Evolutionary conservation across 2,888 invertebrate species (phyloP), one percentile per base, ranked within the genome.

Genomic region (Archips crataeganus): DNA sequence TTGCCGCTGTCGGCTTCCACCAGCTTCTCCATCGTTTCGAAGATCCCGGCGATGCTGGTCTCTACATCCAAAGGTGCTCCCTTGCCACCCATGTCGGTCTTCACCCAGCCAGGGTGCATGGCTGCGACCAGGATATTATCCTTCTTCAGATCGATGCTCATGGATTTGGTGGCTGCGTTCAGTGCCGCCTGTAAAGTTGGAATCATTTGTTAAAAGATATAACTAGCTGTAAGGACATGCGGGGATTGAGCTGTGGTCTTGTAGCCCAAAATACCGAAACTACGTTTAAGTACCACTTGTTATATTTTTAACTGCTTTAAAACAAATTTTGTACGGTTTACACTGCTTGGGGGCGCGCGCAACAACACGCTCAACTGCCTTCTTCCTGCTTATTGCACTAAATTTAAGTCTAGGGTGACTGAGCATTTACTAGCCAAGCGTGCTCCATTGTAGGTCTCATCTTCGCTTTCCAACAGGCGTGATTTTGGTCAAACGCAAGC

Each of bases 31-130:
- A 98, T 88, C 3, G 97, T 96, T 6, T 95, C 87, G 23, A 98
- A 88, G 74, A 98, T 96, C 23, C 95, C 94, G 0, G 84, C 84
- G 5, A 96, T 95, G 84, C 97, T 97, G 1, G 95, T 95, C 36
- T 96, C 95, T 1, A 97, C 92, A 68, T 96, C 96, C 47, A 98
- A 90, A 0, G 97, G 96, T 0, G 98, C 98, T 78, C 96, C 96
- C 54, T 95, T 89, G 4, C 98, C 98, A 4, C 98, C 98, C 97
- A 98, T 97, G 78, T 97, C 97, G 0, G 98, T 99, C 85, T 96
- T 96, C 8, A 98, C 98, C 98, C 98, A 98, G 2, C 98, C 98
- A 0, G 98, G 98, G 91, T 98, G 98, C 75, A 99, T 86, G 71
- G 94, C 95, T 0, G 96, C 95, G 0, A 96, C 97, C 23, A 98